Conservation (phyloP, 1,140 invertebrate species). For the Nixonia krombeini region DNA sequence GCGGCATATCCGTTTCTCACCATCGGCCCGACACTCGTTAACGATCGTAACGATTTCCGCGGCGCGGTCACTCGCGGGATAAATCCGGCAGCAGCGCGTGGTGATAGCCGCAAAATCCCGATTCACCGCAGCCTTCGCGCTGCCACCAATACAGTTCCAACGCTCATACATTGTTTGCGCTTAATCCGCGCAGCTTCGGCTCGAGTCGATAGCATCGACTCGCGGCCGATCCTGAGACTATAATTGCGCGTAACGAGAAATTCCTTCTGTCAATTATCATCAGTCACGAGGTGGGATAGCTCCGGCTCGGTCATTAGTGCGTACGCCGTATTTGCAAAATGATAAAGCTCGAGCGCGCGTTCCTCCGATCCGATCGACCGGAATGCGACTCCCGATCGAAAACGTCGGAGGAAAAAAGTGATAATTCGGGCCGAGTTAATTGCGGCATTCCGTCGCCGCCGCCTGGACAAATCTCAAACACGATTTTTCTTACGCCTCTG, state of each 20-base stretch:
- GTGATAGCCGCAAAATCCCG: constrained; percentile 2
- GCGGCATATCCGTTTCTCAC: no score
- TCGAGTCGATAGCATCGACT: constrained; percentile 36
- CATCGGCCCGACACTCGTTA: no score
- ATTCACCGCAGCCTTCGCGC: constrained; percentile 16
- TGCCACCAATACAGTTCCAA: constrained; percentile 6
- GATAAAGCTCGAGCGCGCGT: constrained; percentile 3
- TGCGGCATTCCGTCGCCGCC: no score
- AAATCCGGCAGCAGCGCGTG: background rate
- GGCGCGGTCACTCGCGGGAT: background rate
- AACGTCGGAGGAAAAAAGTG: no score
- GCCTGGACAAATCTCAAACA: no score
- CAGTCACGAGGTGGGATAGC: constrained; percentile 3
- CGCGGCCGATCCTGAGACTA: constrained; percentile 32
- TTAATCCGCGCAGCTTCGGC: constrained; percentile 13
- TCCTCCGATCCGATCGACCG: no score
- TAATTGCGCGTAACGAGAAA: constrained; percentile 47
- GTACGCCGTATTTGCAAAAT: constrained; percentile 2
- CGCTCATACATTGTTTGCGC: constrained; percentile 3
- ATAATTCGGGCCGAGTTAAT: no score
- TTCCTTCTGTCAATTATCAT: constrained; percentile 45
- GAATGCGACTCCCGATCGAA: no score
- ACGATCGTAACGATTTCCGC: constrained; percentile 3
- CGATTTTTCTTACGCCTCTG: no score
- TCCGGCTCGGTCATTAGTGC: constrained; percentile 6